Conservation (phyloP, 64 coral and sea anemone genomes). For the Montipora efflorescens region DNA sequence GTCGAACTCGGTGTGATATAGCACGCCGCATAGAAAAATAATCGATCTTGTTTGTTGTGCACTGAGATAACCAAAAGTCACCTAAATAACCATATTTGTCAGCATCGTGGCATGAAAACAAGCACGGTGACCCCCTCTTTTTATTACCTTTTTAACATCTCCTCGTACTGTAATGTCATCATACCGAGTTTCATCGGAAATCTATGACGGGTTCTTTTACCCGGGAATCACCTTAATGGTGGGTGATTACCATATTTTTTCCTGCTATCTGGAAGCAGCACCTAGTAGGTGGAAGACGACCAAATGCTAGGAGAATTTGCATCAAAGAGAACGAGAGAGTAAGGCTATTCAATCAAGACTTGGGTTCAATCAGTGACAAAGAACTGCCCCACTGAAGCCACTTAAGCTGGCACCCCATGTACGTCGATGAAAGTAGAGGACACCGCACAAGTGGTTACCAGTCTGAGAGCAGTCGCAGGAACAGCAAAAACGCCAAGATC, state of each 20-base stretch:
- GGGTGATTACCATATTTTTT: not conserved
- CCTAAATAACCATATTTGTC: no score
- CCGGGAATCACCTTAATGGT: not conserved
- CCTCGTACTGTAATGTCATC: no score
- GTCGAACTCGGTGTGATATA: no score
- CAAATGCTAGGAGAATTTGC: not conserved
- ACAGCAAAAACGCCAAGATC: conserved; percentile 45
- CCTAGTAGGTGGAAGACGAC: not conserved
- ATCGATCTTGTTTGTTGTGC: no score
- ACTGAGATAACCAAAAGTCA: no score
- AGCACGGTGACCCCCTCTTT: no score
- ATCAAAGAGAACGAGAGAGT: not conserved
- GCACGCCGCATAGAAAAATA: no score
- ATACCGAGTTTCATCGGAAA: no score
- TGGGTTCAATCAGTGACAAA: conserved; percentile 27
- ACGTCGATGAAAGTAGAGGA: no score
- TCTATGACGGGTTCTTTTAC: no score
- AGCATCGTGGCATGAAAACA: no score
- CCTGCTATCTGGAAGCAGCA: conserved; percentile 27
- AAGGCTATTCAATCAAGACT: not conserved
- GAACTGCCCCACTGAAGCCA: not conserved
- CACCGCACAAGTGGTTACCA: not conserved
- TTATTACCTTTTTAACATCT: no score
- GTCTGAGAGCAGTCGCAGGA: conserved; percentile 6
- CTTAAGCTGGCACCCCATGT: conserved; percentile 43